Base-by-base conservation (phyloP, 2,797 vertebrate species). In the Myoxocephalus aenaeus region DNA sequence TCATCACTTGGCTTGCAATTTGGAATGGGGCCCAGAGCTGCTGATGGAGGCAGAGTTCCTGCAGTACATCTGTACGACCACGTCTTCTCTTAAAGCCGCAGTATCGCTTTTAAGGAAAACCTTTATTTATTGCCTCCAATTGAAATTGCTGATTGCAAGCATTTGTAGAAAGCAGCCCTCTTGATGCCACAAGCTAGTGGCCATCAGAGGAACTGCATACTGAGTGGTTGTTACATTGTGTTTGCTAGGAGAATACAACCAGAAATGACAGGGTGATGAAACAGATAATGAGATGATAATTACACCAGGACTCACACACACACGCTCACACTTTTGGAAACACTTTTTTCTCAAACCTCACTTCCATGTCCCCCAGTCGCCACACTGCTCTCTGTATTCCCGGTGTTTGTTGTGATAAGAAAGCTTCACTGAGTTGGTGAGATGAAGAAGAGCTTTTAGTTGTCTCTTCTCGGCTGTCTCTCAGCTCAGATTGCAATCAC, bases 391-490 rank as follows among this genome's bases (percentile, higher is more conserved):
- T 46, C n/a, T n/a, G 42, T 59, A 40, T 17, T 67, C 29, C 61
- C 44, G 56, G 25, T 65, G 75, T 36, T 36, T 77, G 67, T 64
- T 83, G 54, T 65, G 59, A 50, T 72, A 29, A 59, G 29, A 66
- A 84, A 77, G 70, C 65, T 58, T 53, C 64, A 61, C n/a, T 48
- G 74, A 66, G 64, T 75, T 67, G 38, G 13, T 61, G 40, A 70
- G 29, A 75, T 65, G 68, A 77, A 64, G 59, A 20, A 81, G 77
- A 73, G n/a, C 74, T 82, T 77, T 74, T 34, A 51, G 71, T 57
- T 44, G 67, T 62, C 22, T 61, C 32, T 32, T 84, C 51, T 18
- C 10, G 7, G 56, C 50, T 58, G 25, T 77, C 44, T 76, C 56
- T 18, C 8, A 11, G 59, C 50, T 58, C 53, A 12, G 53, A 75